Base-by-base conservation (phyloP, 2,888 invertebrate genomes). In the Oscheius sp. region DNA sequence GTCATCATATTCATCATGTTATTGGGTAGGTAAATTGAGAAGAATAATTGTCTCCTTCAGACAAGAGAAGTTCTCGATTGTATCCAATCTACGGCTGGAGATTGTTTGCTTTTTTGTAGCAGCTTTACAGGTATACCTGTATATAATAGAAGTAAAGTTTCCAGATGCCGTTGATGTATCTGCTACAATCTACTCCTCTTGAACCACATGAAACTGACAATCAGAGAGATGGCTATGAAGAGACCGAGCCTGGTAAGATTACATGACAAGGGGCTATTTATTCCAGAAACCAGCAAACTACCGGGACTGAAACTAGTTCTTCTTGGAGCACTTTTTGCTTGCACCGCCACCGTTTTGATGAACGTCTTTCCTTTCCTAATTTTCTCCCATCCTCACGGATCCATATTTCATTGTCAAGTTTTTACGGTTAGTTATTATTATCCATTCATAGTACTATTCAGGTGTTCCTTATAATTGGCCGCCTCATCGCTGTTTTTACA, bases 331-430 rank as follows among this genome's bases (percentile, higher is more conserved):
- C 54, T 71, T 9, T 68, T 77, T 9, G 73, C 74, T 0, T 70
- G 64, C 20, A 70, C 71, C 22, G 63, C 72, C 20, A 72, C 74
- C 22, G 65, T 74, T 24, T 68, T 77, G 45, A 62, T 64, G 38
- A 67, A 71, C 8, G 17, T 74, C 20, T 77, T 77, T 56, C 77
- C 77, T 5, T 77, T 77, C 56, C 36, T 74, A 4, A 70, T 77
- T 28, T 64, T 74, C n/a, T 66, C 73, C 17, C 77, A 74, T 61
- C 70, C 74, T 5, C 59, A 68, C 8, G 67, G 74, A 12, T 70
- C 71, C 2, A 71, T 74, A 9, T 50, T 70, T 32, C 70, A 74
- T 36, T 74, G 72, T 67, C 74, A 77, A 49, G 47, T 77, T 2
- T 74, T 77, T 41, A 49, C 70, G n/a, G 71, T 72, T 28, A 22